phyloP scores from a whole-genome alignment of 2,888 invertebrate genomes.

The Volucella zonaria region DNA sequence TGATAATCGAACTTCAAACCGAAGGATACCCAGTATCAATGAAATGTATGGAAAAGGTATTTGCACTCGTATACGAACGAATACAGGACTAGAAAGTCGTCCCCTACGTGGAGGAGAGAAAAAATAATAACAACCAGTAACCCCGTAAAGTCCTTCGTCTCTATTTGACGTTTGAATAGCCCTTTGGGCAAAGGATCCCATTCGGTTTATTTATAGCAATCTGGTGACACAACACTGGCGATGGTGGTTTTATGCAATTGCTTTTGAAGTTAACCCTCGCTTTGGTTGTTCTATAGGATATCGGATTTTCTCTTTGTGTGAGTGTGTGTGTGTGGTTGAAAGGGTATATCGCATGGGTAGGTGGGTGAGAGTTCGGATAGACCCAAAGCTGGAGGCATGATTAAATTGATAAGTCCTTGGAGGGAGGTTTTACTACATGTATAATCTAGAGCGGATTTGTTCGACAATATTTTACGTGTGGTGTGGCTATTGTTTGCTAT shows the following conservation, averaged over 20 bases:
- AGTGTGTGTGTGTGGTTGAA: slow-evolving; percentile 4
- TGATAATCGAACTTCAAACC: slow-evolving; percentile 50
- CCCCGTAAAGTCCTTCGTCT: slow-evolving; percentile 11
- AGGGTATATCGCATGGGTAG: slow-evolving; percentile 1
- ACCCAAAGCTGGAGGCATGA: slow-evolving; percentile 67
- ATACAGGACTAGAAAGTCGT: too few relatives aligned
- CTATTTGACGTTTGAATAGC: background rate
- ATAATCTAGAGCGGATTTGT: slow-evolving; percentile 63
- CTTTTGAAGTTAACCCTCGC: slow-evolving; percentile 54
- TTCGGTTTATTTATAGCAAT: slow-evolving; percentile 66
- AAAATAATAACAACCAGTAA: too few relatives aligned
- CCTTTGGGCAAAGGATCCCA: slow-evolving; percentile 18
- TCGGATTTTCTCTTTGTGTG: background rate
- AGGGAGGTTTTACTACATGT: slow-evolving; percentile 44
- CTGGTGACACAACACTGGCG: slow-evolving; percentile 65
- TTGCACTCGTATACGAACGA: too few relatives aligned
- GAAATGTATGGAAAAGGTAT: slow-evolving; percentile 17
- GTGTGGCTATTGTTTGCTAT: slow-evolving; percentile 4
- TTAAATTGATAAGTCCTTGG: slow-evolving; percentile 71
- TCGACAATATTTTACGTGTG: slow-evolving; percentile 50
- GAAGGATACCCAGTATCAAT: slow-evolving; percentile 42
- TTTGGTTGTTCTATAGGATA: too few relatives aligned
- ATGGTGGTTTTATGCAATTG: slow-evolving; percentile 68
- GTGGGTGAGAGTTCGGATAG: slow-evolving; percentile 21
- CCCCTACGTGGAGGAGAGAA: too few relatives aligned